These are phyloP conservation scores for Sphaeramia orbicularis DNA, from an alignment of 2,797 vertebrate species.

Conservation along the genomic window DNA sequence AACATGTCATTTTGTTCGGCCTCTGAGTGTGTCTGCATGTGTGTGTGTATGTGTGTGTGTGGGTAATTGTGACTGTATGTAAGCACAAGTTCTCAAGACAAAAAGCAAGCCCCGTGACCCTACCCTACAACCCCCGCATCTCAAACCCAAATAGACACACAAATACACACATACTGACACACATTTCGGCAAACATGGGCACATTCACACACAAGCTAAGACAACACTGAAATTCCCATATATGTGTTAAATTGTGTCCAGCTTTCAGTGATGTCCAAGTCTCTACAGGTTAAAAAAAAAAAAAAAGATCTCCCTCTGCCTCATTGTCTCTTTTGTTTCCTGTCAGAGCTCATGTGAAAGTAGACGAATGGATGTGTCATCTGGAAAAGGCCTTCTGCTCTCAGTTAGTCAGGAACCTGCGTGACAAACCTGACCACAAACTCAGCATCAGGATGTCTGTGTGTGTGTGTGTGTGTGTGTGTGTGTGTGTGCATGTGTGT, in stretches of 20 bases:
- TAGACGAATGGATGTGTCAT: slow-evolving; percentile 56
- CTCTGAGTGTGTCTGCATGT: slow-evolving; percentile 40
- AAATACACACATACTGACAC: neutral
- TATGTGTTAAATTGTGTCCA: slow-evolving; percentile 6
- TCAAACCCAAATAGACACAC: slow-evolving; percentile 30
- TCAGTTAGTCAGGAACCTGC: slow-evolving; percentile 55
- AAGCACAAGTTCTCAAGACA: slow-evolving; percentile 55
- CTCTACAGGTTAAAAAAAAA: neutral
- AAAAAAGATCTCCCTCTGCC: no score
- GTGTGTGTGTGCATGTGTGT: slow-evolving; percentile 6
- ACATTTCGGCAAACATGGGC: neutral
- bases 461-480: slow-evolving; percentile 6
- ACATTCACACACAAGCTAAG: neutral
- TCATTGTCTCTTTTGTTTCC: neutral
- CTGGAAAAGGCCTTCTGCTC: slow-evolving; percentile 46
- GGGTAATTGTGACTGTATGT: slow-evolving; percentile 56
- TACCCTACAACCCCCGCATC: neutral
- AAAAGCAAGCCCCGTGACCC: slow-evolving; percentile 42
- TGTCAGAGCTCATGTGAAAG: slow-evolving; percentile 46
- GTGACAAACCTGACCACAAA: slow-evolving; percentile 73
- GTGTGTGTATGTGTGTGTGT: slow-evolving; percentile 18
- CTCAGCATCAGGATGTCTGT: slow-evolving; percentile 42
- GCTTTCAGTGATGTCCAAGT: neutral
- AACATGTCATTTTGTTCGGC: slow-evolving; percentile 65
- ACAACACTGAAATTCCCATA: slow-evolving; percentile 19